A percentile compares a stretch with the other conserved stretches of the same genome.
Conservation (phyloP, 2,113 vertebrate genomes). For the Callorhinus ursinus region DNA sequence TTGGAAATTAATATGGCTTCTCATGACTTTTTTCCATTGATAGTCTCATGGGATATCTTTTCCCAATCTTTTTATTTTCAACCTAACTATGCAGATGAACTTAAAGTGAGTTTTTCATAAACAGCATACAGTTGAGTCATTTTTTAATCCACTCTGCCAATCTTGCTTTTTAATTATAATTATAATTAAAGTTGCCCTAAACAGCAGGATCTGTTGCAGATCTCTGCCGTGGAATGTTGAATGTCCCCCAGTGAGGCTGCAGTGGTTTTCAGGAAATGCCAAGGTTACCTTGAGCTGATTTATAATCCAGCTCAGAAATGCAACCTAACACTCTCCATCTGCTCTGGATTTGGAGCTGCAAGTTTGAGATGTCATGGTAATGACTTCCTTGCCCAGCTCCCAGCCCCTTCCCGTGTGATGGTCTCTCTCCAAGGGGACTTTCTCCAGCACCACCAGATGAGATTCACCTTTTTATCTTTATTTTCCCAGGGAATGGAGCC, state of each 20-base stretch:
- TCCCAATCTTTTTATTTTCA: neutral
- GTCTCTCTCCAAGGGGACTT: neutral
- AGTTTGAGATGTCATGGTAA: neutral
- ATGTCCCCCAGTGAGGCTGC: neutral
- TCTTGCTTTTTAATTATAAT: neutral
- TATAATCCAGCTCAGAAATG: slow-evolving; percentile 52
- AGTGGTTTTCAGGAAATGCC: slow-evolving; percentile 68
- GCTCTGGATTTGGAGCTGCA: slow-evolving; percentile 39
- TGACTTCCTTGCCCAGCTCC: neutral
- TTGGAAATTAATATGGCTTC: neutral
- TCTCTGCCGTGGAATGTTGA: slow-evolving; percentile 34
- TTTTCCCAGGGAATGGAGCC: slow-evolving; percentile 38
- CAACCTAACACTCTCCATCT: slow-evolving; percentile 62
- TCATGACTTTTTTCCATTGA: neutral
- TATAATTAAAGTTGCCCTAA: neutral
- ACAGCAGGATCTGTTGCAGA: neutral
- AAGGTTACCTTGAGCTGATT: slow-evolving; percentile 60
- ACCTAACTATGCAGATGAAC: neutral
- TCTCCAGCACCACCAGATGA: neutral
- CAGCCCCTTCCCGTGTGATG: neutral
- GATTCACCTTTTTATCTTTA: slow-evolving; percentile 30
- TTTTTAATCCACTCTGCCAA: neutral
- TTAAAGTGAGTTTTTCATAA: neutral
- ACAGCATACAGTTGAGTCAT: neutral
- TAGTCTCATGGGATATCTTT: neutral